Evolutionary conservation across 1,140 invertebrate genomes (phyloP), one percentile per base, ranked within the genome.

Genomic region (Aleiodes sp.): DNA sequence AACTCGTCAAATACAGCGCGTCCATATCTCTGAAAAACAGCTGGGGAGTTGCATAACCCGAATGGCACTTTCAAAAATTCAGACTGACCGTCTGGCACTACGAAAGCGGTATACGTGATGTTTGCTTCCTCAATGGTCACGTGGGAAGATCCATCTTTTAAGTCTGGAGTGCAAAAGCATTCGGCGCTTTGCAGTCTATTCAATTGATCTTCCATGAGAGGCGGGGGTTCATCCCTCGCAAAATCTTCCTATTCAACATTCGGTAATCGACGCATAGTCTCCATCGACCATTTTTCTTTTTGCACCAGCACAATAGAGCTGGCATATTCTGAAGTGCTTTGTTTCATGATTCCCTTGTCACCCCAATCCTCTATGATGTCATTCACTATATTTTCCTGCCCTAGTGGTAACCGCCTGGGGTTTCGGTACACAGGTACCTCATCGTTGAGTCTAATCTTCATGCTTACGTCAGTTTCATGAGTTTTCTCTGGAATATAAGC

Each of bases 241-340:
- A 16, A 26, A 56, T 65, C 16, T 56, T 65, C 16, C 28, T 28
- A 35, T 65, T 65, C n/a, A 65, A 35, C 28, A 16, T 41, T 41
- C 39, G n/a, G 39, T 41, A 41, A n/a, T 6, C 39, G 8, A 41
- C 39, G 14, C 39, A 41, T n/a, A 56, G 37, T 29, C 78, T 39
- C 2, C 68, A 14, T 8, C 72, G 60, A 12, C 72, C 76, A 14
- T 71, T 73, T 60, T 81, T 80, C 56, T n/a, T 81, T 80, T 43
- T 39, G 63, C 4, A 78, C 78, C 10, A 80, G 59, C 12, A 76
- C 68, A 10, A 79, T 72, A 31, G 76, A 72, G 31, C 77, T 77
- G 6, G 72, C 73, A 70, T 70, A 81, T 35, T 77, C 67, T 19
- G 79, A 77, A n/a, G 70, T 56, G 59, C 71, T 75, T 21, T 70